Conservation (phyloP, 2,113 vertebrate species). For the Nannospalax galili region DNA sequence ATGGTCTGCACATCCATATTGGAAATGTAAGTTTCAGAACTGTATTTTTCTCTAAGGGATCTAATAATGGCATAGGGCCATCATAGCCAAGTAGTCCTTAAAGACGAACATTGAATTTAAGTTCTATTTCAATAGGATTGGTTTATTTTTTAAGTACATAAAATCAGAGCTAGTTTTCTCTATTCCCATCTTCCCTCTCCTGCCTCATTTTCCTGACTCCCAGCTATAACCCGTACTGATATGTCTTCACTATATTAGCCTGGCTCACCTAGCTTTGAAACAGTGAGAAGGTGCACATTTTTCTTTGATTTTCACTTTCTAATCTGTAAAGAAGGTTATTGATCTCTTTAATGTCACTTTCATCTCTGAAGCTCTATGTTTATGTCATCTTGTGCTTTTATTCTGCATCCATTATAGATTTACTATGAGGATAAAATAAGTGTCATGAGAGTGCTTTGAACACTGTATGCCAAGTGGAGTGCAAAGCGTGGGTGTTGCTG, state of each 20-base stretch:
- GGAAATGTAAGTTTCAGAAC: conserved; percentile 44
- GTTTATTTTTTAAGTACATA: conserved; percentile 2
- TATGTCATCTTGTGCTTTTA: conserved; percentile 46
- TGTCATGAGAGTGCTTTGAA: conserved; percentile 18
- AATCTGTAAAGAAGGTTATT: conserved; percentile 10
- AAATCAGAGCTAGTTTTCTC: neutral
- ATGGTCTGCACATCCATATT: conserved; percentile 2
- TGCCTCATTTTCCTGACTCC: neutral
- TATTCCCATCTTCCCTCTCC: neutral
- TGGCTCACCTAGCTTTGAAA: neutral
- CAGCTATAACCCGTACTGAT: neutral
- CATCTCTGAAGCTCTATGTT: neutral
- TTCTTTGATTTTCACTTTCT: conserved; percentile 29
- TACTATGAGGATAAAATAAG: neutral
- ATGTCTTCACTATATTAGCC: neutral
- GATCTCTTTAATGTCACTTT: conserved; percentile 26
- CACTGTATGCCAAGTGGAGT: neutral
- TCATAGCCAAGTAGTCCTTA: neutral
- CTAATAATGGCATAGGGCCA: conserved; percentile 29
- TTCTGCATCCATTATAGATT: conserved; percentile 35
- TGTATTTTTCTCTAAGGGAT: conserved; percentile 30
- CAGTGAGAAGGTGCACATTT: neutral
- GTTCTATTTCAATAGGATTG: conserved; percentile 26
- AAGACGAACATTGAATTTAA: conserved; percentile 52
- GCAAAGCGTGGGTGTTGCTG: neutral